Conservation (phyloP, 2,113 vertebrate genomes). For the Acanthisitta chloris region DNA sequence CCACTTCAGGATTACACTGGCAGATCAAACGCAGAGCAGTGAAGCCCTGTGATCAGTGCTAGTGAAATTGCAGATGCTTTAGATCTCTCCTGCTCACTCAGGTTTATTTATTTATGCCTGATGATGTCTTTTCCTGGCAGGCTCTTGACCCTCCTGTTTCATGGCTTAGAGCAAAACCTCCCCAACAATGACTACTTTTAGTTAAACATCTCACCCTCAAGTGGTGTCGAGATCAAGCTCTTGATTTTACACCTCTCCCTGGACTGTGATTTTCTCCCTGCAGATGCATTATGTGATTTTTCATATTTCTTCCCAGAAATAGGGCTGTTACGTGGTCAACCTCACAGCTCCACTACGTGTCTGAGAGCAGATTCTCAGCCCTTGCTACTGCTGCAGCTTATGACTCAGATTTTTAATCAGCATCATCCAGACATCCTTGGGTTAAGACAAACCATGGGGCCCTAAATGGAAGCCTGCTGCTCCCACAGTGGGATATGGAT, state of each 20-base stretch:
- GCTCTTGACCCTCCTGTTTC: neutral
- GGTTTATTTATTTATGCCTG: neutral
- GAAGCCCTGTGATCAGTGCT: neutral
- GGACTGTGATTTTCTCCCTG: neutral
- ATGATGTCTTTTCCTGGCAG: neutral
- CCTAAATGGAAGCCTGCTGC: neutral
- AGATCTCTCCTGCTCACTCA: neutral
- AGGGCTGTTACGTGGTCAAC: neutral
- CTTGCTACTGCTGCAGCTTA: neutral
- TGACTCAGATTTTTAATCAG: neutral
- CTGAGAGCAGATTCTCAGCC: neutral
- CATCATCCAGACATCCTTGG: neutral
- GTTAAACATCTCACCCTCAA: neutral
- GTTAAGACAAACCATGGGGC: neutral
- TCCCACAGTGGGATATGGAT: neutral
- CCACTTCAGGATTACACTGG: neutral
- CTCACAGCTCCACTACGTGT: neutral
- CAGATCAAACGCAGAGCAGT: neutral
- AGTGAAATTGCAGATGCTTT: neutral
- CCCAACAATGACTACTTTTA: neutral
- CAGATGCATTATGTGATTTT: neutral
- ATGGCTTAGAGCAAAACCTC: neutral
- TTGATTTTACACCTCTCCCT: neutral
- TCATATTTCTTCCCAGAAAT: neutral
- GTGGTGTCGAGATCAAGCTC: neutral